Percentiles rank a stretch among this genome's conserved stretches.
Conservation (phyloP, 2,797 vertebrate genomes). For the Synaphobranchus kaupii region DNA sequence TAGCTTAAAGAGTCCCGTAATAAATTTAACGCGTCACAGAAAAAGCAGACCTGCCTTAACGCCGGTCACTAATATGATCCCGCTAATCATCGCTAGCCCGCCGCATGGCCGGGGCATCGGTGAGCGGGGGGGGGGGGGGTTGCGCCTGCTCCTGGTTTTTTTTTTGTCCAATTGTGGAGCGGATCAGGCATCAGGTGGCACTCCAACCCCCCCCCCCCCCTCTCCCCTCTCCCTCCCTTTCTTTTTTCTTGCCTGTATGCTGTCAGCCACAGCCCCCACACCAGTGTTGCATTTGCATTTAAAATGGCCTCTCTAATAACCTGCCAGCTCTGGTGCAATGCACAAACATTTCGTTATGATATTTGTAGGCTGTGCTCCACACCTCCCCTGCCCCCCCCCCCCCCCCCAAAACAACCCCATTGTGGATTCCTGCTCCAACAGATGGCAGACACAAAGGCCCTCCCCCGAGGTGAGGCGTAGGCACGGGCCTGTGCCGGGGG, state of each 20-base stretch:
- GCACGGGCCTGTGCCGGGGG: neutral
- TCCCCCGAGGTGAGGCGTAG: constrained; percentile 2
- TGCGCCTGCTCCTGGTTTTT: neutral
- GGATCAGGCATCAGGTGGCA: neutral
- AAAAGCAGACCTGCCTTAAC: neutral
- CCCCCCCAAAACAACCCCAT: neutral
- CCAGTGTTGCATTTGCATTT: constrained; percentile 27
- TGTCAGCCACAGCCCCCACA: constrained; percentile 13
- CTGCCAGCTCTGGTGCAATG: constrained; percentile 17
- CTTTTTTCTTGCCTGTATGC: neutral
- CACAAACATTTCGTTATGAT: constrained; percentile 28
- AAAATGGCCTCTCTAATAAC: constrained; percentile 26
- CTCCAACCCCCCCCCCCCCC: neutral
- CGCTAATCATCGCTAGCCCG: neutral
- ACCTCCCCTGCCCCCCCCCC: neutral
- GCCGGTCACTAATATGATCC: neutral
- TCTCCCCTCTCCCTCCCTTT: neutral
- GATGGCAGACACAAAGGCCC: constrained; percentile 34
- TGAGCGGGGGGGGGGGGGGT: too few species aligned
- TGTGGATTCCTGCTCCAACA: constrained; percentile 28
- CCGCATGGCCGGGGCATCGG: neutral
- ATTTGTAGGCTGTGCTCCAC: constrained; percentile 15
- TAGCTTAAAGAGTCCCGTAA: neutral
- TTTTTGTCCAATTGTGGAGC: neutral
- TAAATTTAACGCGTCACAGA: neutral